These are phyloP conservation scores for Mus spicilegus DNA, from an alignment of 2,113 vertebrate genomes.

Conservation along the genomic window DNA sequence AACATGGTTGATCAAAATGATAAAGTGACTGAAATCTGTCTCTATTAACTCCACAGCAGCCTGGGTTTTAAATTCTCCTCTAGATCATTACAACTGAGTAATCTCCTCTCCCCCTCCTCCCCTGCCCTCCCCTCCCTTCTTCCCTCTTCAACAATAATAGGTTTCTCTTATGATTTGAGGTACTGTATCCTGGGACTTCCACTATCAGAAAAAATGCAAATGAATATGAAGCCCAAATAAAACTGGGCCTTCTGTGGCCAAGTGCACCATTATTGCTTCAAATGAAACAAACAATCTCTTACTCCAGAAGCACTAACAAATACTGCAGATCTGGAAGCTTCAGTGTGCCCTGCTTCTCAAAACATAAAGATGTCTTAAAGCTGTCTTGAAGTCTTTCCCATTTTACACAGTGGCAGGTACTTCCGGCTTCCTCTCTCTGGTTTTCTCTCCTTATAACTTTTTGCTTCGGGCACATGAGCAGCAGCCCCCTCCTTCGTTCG, in stretches of 20 bases:
- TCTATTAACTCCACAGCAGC: neutral
- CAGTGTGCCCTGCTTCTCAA: neutral
- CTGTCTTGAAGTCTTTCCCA: neutral
- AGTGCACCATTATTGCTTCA: neutral
- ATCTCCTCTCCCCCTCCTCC: no score
- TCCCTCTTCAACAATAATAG: neutral
- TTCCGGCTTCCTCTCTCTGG: neutral
- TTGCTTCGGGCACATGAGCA: neutral
- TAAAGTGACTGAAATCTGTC: neutral
- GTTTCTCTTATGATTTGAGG: neutral
- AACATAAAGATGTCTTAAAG: neutral
- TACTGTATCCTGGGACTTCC: neutral
- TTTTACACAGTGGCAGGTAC: neutral
- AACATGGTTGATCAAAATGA: slow-evolving; percentile 22
- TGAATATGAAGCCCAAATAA: neutral
- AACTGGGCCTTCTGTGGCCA: neutral
- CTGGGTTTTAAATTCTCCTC: neutral
- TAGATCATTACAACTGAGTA: rapidly evolving
- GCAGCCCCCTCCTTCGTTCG: neutral
- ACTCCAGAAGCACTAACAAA: neutral
- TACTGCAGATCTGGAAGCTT: neutral
- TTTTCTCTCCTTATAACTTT: neutral
- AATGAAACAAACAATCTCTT: neutral
- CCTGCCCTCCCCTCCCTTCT: rapidly evolving
- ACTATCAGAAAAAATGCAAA: neutral